Evolutionary conservation across 2,797 vertebrate species (phyloP).

Genomic region (Fistularia tabacaria): DNA sequence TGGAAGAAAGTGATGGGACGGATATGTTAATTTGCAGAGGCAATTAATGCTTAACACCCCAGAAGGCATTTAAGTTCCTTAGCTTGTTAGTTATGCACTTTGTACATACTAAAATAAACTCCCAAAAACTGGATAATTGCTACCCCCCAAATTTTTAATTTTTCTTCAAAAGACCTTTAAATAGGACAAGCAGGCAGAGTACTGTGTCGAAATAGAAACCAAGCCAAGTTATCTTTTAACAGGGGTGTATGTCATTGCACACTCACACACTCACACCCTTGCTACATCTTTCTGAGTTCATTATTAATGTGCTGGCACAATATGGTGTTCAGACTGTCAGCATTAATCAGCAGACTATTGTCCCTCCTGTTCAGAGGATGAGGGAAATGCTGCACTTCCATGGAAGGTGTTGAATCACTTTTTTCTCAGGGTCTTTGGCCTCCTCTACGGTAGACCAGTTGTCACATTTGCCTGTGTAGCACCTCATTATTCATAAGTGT

Average conservation of each 20-base stretch:
- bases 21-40: constrained; percentile 73
- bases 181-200: constrained; percentile 64
- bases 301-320: constrained; percentile 66
- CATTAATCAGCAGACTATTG: constrained; percentile 59
- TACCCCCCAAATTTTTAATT: constrained; percentile 40
- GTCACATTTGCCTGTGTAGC: constrained; percentile 56
- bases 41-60: constrained; percentile 73
- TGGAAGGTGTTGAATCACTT: constrained; percentile 53
- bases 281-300: constrained; percentile 40
- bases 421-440: constrained; percentile 36
- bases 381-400: constrained; percentile 46
- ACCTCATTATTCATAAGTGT: constrained; percentile 71
- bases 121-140: constrained; percentile 67
- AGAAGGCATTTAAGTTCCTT: constrained; percentile 76
- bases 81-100: constrained; percentile 79
- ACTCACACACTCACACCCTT: constrained; percentile 47
- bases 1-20: constrained; percentile 51
- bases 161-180: constrained; percentile 65
- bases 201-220: constrained; percentile 51
- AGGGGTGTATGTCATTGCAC: constrained; percentile 38
- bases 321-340: constrained; percentile 58
- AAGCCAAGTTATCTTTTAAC: constrained; percentile 64
- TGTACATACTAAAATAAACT: constrained; percentile 76
- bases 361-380: constrained; percentile 31
- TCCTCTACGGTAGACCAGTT: constrained; percentile 45